Evolutionary conservation across 2,113 vertebrate species (phyloP), one percentile per base, ranked within the genome.

Genomic region (Sebastes fasciatus): DNA sequence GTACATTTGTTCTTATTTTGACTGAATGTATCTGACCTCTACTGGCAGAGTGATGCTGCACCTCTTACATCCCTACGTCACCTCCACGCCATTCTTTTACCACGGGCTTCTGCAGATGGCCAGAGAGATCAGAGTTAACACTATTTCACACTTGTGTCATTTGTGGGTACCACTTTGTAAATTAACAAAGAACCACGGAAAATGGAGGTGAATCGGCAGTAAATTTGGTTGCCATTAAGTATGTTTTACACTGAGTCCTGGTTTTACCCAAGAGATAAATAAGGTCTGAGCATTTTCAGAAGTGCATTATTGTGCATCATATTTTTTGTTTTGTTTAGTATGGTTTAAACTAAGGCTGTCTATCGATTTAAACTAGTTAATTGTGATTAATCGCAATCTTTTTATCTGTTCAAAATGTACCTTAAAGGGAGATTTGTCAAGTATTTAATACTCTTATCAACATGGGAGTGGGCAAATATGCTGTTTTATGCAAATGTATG

Each of bases 11-110:
- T n/a, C 34, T 65, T 9, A 66, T 67, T 80, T 54, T 57, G 21
- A 75, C 58, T 77, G 82, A 90, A 85, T 75, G 57, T 62, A 74
- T 84, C n/a, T 52, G 42, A 57, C 51, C 51, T 68, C 48, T 17
- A 17, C 45, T 43, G 14, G 6, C 48, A 55, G 6, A 40, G 13
- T 2, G 6, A 8, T 6, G 14, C 52, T 49, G 58, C 48, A 83
- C 60, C 43, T 73, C 51, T 67, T 13, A 52, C 48, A 42, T 48
- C 26, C 23, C 49, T 60, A 23, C 69, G 58, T 48, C 16, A 40
- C 23, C 10, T n/a, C n/a, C 40, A 2, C 46, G 12, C 0, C 14
- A 11, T 54, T 69, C 0, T 60, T 40, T 60, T 61, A 34, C 48
- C 5, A 26, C 51, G 6, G 4, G 45, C 1, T 75, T 17, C 34